Base-by-base conservation (phyloP, 1,140 invertebrate species). In the Meloidogyne floridensis region DNA sequence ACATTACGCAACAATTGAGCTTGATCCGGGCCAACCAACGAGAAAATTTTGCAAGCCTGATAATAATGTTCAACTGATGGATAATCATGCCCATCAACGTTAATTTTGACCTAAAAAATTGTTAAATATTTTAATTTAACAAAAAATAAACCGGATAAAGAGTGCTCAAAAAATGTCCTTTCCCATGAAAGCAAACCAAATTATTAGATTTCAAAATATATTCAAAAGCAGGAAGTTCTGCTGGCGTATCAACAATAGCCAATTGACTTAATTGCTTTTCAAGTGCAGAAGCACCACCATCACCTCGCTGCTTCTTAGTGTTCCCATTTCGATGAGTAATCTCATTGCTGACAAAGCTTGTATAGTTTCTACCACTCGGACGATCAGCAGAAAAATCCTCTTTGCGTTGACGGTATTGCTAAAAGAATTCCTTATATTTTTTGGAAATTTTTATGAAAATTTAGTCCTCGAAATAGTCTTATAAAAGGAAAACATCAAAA, bases 31-130 rank as follows among this genome's bases (percentile, higher is more conserved):
- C 86, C 86, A 73, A 70, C 53, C 8, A 87, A 42, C n/a, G 83
- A 54, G 75, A 69, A 86, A 7, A 86, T 51, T 72, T 86, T 86
- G 56, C 84, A 86, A 2, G 85, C 85, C 72, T 86, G 86, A 73
- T 85, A 87, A 56, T 87, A 87, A 11, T 87, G 83, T 18, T 87
- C 86, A 13, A 87, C 86, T 8, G 81, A 84, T 32, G 43, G 77
- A 71, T 87, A 87, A 13, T 71, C 56, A 20, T 79, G 47, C 4
- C 82, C 82, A 6, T 85, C 75, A 9, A 87, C 76, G 10, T 18
- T 73, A n/a, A 87, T 71, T 65, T 15, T 20, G 3, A 84, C 18
- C 86, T 87, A 20, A 78, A n/a, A 87, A 8, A 75, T 56, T 32
- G 42, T 18, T 13, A 43, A 15, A 20, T 13, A 74, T 42, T 56